These are phyloP conservation scores for Scyliorhinus canicula DNA, from an alignment of 2,797 vertebrate species.

Conservation along the genomic window DNA sequence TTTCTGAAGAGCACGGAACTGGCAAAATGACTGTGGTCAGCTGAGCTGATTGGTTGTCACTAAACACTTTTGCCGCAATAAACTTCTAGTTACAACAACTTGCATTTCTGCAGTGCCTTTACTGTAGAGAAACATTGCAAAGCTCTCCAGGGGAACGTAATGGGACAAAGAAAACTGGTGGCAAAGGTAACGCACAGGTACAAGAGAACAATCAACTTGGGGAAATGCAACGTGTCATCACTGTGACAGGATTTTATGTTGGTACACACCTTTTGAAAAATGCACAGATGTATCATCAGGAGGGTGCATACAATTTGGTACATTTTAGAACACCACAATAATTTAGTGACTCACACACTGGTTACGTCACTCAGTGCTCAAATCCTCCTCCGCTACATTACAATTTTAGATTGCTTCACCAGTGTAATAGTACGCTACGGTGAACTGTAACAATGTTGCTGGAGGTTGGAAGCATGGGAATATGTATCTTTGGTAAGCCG, in stretches of 20 bases:
- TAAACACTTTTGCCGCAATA: background rate
- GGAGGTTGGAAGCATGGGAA: too few relatives aligned
- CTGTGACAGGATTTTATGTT: background rate
- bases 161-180: background rate
- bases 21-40: background rate
- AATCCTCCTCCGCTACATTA: background rate
- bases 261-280: background rate
- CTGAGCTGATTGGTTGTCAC: background rate
- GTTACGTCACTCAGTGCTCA: background rate
- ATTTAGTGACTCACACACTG: background rate
- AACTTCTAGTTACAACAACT: background rate
- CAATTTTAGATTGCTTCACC: background rate
- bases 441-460: background rate
- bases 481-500: background rate
- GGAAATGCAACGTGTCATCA: background rate
- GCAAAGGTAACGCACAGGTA: background rate
- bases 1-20: background rate
- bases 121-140: background rate
- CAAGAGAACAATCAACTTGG: background rate
- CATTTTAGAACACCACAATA: background rate
- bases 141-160: background rate
- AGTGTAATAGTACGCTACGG: background rate
- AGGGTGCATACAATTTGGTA: background rate
- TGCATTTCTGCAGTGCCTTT: background rate
- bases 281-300: background rate